These are phyloP conservation scores for Lamproptera curius DNA, from an alignment of 2,888 invertebrate genomes.

Conservation along the genomic window DNA sequence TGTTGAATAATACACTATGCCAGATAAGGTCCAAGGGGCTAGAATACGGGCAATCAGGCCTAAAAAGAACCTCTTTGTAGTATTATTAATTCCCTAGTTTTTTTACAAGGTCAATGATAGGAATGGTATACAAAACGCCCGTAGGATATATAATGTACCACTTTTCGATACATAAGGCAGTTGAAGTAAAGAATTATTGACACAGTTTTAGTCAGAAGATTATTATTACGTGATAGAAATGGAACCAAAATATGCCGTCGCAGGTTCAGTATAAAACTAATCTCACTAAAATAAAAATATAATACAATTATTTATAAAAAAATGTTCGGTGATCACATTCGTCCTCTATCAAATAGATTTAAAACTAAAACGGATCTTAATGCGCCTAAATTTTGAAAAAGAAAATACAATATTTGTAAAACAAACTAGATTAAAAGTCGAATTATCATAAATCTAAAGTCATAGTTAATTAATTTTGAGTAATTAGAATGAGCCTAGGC, in stretches of 20 bases:
- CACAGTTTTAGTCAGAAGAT: too few species aligned
- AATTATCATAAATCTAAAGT: too few species aligned
- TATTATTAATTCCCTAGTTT: background rate
- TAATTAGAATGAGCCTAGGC: too few species aligned
- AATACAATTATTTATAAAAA: conserved; percentile 14
- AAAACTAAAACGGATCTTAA: conserved; percentile 20
- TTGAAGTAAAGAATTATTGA: background rate
- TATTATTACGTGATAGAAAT: too few species aligned
- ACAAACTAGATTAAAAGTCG: background rate
- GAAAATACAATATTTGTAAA: conserved; percentile 5
- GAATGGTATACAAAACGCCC: background rate
- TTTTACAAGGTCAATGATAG: background rate
- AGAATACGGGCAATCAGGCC: background rate
- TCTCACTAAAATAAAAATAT: conserved; percentile 18
- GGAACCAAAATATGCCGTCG: conserved; percentile 11
- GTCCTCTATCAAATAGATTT: conserved; percentile 45
- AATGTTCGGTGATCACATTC: conserved; percentile 62
- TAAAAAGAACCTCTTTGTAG: background rate
- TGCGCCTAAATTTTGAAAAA: too few species aligned
- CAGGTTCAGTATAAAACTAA: conserved; percentile 10
- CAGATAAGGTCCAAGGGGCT: too few species aligned
- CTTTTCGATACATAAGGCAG: background rate
- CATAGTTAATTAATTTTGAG: too few species aligned
- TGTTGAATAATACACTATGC: too few species aligned
- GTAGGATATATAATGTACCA: background rate